Conservation (phyloP, 2,797 vertebrate genomes). For the Gallinago nigripennis region DNA sequence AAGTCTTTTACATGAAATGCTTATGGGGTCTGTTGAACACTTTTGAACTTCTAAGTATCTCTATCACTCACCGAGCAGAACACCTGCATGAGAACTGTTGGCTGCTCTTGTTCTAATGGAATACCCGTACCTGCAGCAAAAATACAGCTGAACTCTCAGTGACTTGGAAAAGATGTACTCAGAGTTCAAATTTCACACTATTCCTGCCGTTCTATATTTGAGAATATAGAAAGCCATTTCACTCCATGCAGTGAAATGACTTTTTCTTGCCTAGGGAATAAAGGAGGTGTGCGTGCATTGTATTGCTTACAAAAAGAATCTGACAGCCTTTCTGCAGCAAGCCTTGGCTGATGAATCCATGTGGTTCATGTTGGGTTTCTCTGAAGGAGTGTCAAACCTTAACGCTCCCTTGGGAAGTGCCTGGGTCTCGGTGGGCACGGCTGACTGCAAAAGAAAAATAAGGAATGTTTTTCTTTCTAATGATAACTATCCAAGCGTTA, state of each 20-base stretch:
- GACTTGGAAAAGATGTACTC: constrained; percentile 19
- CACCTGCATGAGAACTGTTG: background rate
- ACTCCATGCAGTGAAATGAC: background rate
- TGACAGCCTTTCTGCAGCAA: background rate
- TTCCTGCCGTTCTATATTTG: constrained; percentile 1
- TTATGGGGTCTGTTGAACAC: background rate
- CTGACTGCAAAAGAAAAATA: constrained; percentile 39
- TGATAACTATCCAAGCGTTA: constrained; percentile 46
- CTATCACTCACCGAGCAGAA: background rate
- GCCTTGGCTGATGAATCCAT: background rate
- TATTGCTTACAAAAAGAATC: background rate
- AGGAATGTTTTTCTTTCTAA: constrained; percentile 51
- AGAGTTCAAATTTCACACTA: constrained; percentile 1
- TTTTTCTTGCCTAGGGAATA: constrained; percentile 28
- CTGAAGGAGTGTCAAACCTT: constrained; percentile 28
- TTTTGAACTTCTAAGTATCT: background rate
- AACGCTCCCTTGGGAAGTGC: constrained; percentile 45
- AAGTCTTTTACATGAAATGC: background rate
- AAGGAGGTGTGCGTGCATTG: constrained; percentile 5
- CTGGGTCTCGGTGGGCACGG: constrained; percentile 31
- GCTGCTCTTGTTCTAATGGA: background rate
- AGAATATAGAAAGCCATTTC: background rate
- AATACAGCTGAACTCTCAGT: background rate
- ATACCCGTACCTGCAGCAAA: background rate
- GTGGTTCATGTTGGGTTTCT: constrained; percentile 24